Evolutionary conservation across 2,888 invertebrate species (phyloP).

Genomic region (Stenichneumon culpator): DNA sequence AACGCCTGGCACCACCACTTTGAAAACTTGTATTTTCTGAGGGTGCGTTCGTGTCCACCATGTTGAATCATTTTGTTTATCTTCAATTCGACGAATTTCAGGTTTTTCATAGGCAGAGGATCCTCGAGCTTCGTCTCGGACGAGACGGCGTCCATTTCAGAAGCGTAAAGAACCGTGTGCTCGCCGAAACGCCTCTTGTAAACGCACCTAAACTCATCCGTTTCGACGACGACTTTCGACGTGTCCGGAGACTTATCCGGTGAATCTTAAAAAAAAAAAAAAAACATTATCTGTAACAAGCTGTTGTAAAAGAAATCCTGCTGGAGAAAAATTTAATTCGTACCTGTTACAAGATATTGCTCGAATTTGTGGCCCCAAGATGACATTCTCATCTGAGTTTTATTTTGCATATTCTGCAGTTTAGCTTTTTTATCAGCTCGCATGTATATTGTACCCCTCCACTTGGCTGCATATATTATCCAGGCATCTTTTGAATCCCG

Average conservation of each 20-base stretch:
- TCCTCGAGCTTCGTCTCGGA: constrained; percentile 73
- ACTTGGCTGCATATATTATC: constrained; percentile 89
- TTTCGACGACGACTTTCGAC: constrained; percentile 87
- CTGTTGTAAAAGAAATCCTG: background rate
- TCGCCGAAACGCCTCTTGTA: constrained; percentile 87
- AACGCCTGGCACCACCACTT: constrained; percentile 94
- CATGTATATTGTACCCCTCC: constrained; percentile 89
- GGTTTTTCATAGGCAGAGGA: constrained; percentile 72
- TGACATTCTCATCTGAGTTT: constrained; percentile 86
- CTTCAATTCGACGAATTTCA: constrained; percentile 90
- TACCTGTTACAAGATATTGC: constrained; percentile 89
- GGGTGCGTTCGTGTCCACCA: constrained; percentile 87
- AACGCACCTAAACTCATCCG: constrained; percentile 89
- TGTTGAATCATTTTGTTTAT: constrained; percentile 87
- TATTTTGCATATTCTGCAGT: constrained; percentile 82
- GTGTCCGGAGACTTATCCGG: constrained; percentile 86
- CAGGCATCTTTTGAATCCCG: constrained; percentile 91
- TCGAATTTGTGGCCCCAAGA: constrained; percentile 93
- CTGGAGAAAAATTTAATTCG: background rate
- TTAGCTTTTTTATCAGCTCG: constrained; percentile 89
- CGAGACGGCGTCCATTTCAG: constrained; percentile 90
- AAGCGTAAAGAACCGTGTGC: constrained; percentile 90
- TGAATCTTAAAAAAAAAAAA: constrained; percentile 79
- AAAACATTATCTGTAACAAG: background rate
- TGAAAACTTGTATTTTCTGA: constrained; percentile 85